Evolutionary conservation across 2,888 invertebrate species (phyloP).

Genomic region (Hirtodrosophila histrioides): DNA sequence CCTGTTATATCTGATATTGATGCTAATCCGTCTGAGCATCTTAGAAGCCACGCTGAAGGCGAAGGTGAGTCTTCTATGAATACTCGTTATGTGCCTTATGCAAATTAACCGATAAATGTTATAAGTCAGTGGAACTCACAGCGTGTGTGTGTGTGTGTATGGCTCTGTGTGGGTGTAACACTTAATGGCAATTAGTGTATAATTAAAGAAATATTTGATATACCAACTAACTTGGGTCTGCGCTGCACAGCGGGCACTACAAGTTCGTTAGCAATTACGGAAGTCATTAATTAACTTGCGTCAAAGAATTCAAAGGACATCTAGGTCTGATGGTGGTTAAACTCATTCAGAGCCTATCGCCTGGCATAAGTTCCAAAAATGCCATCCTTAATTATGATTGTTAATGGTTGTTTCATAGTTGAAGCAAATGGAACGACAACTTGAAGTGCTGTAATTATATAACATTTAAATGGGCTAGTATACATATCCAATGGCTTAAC

Average conservation of each 20-base stretch:
- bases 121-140: slow-evolving; percentile 62
- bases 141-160: slow-evolving; percentile 7
- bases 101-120: slow-evolving; percentile 59
- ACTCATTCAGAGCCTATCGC: no score
- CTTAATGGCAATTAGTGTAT: slow-evolving; percentile 48
- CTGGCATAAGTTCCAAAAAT: no score
- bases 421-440: no score
- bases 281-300: slow-evolving; percentile 1
- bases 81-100: slow-evolving; percentile 47
- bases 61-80: slow-evolving; percentile 54
- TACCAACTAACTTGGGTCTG: slow-evolving; percentile 2
- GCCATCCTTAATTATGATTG: no score
- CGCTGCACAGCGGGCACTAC: slow-evolving; percentile 3
- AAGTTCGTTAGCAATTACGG: slow-evolving; percentile 11
- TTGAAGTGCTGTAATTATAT: no score
- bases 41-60: slow-evolving; percentile 46
- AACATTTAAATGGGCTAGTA: no score
- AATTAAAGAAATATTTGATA: slow-evolving; percentile 21
- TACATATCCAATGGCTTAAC: no score
- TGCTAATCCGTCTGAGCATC: slow-evolving; percentile 71
- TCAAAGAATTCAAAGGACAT: neutral
- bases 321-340: no score
- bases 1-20: slow-evolving; percentile 30
- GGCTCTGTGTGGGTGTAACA: slow-evolving; percentile 37
- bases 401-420: no score